Conservation (phyloP, 2,888 invertebrate species). For the Linyphia triangularis region DNA sequence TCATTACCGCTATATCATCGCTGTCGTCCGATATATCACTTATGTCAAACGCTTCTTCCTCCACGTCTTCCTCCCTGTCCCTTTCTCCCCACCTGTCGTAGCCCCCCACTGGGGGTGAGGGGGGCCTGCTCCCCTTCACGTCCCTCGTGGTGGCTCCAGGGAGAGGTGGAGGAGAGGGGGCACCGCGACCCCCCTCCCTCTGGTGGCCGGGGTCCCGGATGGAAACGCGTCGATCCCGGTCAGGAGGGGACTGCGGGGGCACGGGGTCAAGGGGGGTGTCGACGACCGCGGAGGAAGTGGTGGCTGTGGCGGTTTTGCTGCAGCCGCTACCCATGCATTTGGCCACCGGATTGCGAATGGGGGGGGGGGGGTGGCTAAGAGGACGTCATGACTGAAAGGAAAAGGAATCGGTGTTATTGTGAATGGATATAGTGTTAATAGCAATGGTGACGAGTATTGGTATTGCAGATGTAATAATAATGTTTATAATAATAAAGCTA, state of each 20-base stretch:
- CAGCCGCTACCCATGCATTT: constrained; percentile 74
- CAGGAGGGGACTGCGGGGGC: constrained; percentile 6
- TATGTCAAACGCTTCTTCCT: constrained; percentile 72
- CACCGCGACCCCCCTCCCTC: constrained; percentile 12
- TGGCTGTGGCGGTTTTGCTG: constrained; percentile 45
- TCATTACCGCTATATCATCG: constrained; percentile 66
- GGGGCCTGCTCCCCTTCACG: constrained; percentile 68
- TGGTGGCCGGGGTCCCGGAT: constrained; percentile 63
- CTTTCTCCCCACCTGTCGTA: constrained; percentile 49
- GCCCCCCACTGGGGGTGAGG: constrained; percentile 41
- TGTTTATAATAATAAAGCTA: not conserved
- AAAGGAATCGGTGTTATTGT: not conserved
- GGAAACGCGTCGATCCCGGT: constrained; percentile 64
- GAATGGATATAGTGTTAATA: not conserved
- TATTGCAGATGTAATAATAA: not conserved
- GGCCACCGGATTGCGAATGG: not conserved
- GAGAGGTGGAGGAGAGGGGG: constrained; percentile 21
- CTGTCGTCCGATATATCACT: constrained; percentile 73
- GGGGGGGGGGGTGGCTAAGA: not conserved
- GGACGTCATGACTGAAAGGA: constrained; percentile 37
- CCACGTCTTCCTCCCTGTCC: constrained; percentile 55
- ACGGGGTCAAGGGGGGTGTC: constrained; percentile 22
- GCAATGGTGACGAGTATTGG: not conserved
- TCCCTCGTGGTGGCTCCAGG: constrained; percentile 43
- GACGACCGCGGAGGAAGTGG: constrained; percentile 27